These are phyloP conservation scores for Micropoecilia bifurca DNA, from an alignment of 2,797 vertebrate genomes.

Conservation along the genomic window DNA sequence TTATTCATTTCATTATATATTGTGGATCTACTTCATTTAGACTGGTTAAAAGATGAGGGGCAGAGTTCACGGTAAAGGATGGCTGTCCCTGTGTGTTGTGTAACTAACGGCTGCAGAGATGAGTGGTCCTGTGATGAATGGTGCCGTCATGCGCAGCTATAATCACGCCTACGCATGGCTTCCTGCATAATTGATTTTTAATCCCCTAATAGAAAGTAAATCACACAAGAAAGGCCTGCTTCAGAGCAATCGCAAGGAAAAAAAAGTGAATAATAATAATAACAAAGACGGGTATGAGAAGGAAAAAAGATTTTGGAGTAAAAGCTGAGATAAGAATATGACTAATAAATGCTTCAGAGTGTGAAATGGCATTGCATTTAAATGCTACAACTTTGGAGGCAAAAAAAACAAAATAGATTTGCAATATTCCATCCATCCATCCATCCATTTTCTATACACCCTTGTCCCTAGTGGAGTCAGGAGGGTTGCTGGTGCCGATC, in stretches of 20 bases:
- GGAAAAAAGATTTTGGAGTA: slow-evolving; percentile 22
- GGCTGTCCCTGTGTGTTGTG: slow-evolving; percentile 72
- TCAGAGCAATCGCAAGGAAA: slow-evolving; percentile 55
- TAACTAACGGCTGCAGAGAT: slow-evolving; percentile 79
- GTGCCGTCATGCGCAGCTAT: slow-evolving; percentile 79
- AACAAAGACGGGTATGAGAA: slow-evolving; percentile 31
- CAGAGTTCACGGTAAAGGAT: slow-evolving; percentile 73
- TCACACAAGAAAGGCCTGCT: slow-evolving; percentile 80
- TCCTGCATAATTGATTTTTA: slow-evolving; percentile 89
- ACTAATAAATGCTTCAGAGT: slow-evolving; percentile 42
- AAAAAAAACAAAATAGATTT: slow-evolving; percentile 15
- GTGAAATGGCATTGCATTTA: slow-evolving; percentile 48
- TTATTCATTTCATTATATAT: slow-evolving; percentile 56
- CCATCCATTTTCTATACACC: no score
- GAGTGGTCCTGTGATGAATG: slow-evolving; percentile 85
- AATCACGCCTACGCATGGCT: slow-evolving; percentile 86
- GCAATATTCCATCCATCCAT: slow-evolving; percentile 12
- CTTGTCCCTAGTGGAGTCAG: no score
- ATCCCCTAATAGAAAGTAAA: slow-evolving; percentile 88
- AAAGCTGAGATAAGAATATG: slow-evolving; percentile 54
- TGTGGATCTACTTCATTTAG: slow-evolving; percentile 46
- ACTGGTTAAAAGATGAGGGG: slow-evolving; percentile 67
- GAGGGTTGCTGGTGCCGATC: no score
- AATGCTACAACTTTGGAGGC: slow-evolving; percentile 28
- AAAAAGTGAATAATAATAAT: slow-evolving; percentile 62